Percentiles rank a stretch among this genome's conserved stretches.
phyloP scores from a whole-genome alignment of 2,797 vertebrate species.

The Hoplostethus atlanticus region DNA sequence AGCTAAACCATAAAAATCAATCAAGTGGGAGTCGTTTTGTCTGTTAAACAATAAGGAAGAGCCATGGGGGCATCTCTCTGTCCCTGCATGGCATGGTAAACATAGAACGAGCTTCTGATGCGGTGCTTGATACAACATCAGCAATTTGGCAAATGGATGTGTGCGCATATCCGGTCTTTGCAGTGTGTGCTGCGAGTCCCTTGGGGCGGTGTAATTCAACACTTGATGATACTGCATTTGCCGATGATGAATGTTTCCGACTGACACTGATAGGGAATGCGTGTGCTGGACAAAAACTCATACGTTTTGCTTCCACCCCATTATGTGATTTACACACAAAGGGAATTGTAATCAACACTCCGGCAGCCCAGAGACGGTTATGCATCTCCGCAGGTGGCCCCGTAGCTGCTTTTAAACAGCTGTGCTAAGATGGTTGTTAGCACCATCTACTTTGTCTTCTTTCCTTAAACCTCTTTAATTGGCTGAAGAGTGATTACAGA shows the following conservation, averaged over 20 bases:
- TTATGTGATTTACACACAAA: constrained; percentile 70
- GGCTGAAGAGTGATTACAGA: constrained; percentile 59
- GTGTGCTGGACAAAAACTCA: constrained; percentile 50
- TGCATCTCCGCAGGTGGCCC: constrained; percentile 70
- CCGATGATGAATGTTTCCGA: constrained; percentile 73
- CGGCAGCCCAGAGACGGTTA: constrained; percentile 43
- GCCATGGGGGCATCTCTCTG: constrained; percentile 62
- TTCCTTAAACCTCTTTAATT: constrained; percentile 63
- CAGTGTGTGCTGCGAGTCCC: constrained; percentile 61
- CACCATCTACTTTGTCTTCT: constrained; percentile 45
- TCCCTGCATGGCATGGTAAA: constrained; percentile 59
- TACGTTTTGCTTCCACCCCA: constrained; percentile 58
- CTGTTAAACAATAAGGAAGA: constrained; percentile 72
- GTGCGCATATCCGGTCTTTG: constrained; percentile 50
- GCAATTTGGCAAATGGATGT: constrained; percentile 76
- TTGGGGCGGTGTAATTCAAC: constrained; percentile 71
- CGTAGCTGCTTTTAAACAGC: constrained; percentile 73
- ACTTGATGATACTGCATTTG: constrained; percentile 76
- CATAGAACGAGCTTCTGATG: constrained; percentile 67
- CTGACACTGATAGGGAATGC: constrained; percentile 58
- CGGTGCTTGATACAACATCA: constrained; percentile 69
- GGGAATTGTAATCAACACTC: constrained; percentile 62
- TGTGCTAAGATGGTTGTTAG: constrained; percentile 60
- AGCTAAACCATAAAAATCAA: constrained; percentile 66
- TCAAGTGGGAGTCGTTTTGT: constrained; percentile 60